Conservation (phyloP, 2,888 invertebrate genomes). For the Ophioninae sp. region DNA sequence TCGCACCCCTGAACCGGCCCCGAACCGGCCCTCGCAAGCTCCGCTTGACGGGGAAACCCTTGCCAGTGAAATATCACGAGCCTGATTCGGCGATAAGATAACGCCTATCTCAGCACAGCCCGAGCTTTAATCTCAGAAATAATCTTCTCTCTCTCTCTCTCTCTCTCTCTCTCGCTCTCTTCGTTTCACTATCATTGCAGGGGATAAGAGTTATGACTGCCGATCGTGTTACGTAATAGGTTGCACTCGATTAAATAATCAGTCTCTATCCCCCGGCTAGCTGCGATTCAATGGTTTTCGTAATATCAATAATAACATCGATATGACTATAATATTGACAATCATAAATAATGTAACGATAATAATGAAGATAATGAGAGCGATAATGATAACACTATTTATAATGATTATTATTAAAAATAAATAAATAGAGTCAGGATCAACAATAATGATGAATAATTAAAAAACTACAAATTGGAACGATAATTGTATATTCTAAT, state of each 20-base stretch:
- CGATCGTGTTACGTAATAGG: constrained; percentile 28
- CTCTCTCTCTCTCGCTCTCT: constrained; percentile 1
- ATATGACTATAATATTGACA: neutral
- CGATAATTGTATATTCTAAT: too few species aligned
- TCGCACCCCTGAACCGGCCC: too few species aligned
- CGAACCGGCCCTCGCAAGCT: too few species aligned
- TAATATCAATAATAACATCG: neutral
- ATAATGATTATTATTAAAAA: too few species aligned
- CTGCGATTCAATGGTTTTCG: neutral
- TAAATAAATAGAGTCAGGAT: too few species aligned
- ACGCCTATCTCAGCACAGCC: constrained; percentile 36
- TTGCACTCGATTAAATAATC: constrained; percentile 54
- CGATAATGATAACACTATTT: too few species aligned
- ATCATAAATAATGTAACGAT: too few species aligned
- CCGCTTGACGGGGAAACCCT: neutral
- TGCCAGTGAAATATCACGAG: constrained; percentile 52
- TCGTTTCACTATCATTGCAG: too few species aligned
- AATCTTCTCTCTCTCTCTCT: constrained; percentile 18
- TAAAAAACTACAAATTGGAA: too few species aligned
- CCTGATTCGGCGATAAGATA: constrained; percentile 56
- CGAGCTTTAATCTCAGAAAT: constrained; percentile 41
- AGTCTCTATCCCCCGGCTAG: neutral
- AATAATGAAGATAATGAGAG: too few species aligned
- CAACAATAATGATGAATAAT: too few species aligned
- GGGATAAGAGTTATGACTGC: constrained; percentile 35